Conservation (phyloP, 92 coral and sea anemone genomes). For the Epizoanthus illoricatus region DNA sequence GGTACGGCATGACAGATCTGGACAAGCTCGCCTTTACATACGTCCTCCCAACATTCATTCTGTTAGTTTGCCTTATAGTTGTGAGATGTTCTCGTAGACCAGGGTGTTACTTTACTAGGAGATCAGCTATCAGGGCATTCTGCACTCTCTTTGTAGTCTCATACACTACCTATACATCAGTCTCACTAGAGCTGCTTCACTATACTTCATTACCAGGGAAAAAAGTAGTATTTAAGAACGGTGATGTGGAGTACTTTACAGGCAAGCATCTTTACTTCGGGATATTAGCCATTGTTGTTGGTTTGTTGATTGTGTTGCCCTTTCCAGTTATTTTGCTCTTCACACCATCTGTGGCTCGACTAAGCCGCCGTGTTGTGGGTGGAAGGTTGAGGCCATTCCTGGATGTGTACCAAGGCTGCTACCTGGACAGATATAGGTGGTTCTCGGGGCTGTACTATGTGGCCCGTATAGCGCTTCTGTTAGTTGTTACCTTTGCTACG, state of each 20-base stretch:
- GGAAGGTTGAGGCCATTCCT: conserved; percentile 44
- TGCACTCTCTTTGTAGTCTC: conserved; percentile 68
- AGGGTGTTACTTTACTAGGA: conserved; percentile 52
- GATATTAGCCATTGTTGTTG: conserved; percentile 52
- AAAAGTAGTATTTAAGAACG: conserved; percentile 54
- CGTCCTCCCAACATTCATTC: conserved; percentile 63
- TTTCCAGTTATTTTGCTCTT: conserved; percentile 59
- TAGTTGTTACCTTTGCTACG: conserved; percentile 32
- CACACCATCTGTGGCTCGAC: conserved; percentile 42
- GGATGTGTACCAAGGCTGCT: conserved; percentile 54
- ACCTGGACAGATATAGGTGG: conserved; percentile 47
- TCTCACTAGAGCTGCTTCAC: conserved; percentile 60
- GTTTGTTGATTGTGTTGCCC: conserved; percentile 62
- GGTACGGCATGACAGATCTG: conserved; percentile 72
- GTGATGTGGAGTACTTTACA: conserved; percentile 59
- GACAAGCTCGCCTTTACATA: conserved; percentile 68
- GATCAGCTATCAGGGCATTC: conserved; percentile 68
- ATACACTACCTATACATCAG: conserved; percentile 67
- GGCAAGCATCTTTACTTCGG: conserved; percentile 51
- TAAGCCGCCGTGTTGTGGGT: conserved; percentile 41
- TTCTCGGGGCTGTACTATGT: conserved; percentile 59
- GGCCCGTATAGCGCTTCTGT: conserved; percentile 47
- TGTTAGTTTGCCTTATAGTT: conserved; percentile 51
- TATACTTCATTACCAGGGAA: conserved; percentile 43
- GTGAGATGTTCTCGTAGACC: conserved; percentile 47